These are phyloP conservation scores for Tachystola acroxantha DNA, from an alignment of 2,888 invertebrate species.

Conservation along the genomic window DNA sequence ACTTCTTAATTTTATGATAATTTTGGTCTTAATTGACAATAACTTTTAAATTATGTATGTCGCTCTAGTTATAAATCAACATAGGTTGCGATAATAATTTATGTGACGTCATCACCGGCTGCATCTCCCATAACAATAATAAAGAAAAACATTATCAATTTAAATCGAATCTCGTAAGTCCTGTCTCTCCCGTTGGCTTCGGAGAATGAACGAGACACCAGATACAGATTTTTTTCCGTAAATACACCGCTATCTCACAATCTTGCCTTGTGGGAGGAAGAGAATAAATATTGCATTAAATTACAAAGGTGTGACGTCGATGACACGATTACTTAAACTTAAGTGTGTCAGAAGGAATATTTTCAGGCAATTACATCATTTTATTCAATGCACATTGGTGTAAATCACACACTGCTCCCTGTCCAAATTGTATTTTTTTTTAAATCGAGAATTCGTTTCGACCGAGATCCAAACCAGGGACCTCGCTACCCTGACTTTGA, in stretches of 20 bases:
- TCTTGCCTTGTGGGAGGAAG: slow-evolving; percentile 29
- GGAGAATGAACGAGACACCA: slow-evolving; percentile 40
- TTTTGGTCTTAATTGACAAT: no score
- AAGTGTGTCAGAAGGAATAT: not conserved
- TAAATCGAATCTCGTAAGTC: slow-evolving; percentile 48
- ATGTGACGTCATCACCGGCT: no score
- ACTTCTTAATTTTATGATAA: no score
- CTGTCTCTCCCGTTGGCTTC: slow-evolving; percentile 46
- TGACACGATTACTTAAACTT: not conserved
- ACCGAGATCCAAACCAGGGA: no score
- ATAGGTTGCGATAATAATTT: no score
- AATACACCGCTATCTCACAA: slow-evolving; percentile 53
- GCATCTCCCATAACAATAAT: no score
- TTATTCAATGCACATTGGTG: not conserved
- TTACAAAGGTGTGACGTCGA: slow-evolving; percentile 21
- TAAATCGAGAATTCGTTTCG: no score
- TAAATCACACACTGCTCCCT: no score
- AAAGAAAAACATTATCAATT: slow-evolving; percentile 40
- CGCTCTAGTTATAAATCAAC: no score
- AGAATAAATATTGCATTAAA: slow-evolving; percentile 43
- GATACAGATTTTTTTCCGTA: slow-evolving; percentile 29
- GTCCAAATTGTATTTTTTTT: no score
- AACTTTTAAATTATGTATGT: no score
- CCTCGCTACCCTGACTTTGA: no score
- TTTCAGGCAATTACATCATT: slow-evolving; percentile 1